A percentile compares a stretch with the other conserved stretches of the same genome.
Conservation (phyloP, 2,888 invertebrate genomes). For the Leuctra nigra region DNA sequence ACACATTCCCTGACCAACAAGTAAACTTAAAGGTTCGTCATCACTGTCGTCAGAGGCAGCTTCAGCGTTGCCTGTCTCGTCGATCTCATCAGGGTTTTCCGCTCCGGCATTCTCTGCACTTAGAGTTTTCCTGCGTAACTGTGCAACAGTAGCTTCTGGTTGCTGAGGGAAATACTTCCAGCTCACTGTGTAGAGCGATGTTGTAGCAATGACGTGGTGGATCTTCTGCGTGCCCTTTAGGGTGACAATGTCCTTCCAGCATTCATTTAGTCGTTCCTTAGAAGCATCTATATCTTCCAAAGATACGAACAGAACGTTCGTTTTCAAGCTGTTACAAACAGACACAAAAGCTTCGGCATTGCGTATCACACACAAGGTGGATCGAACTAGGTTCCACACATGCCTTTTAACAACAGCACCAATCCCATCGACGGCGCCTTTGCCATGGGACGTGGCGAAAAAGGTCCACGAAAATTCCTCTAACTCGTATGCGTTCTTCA, state of each 20-base stretch:
- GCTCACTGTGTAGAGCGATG: neutral
- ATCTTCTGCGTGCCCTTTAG: neutral
- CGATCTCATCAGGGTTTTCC: neutral
- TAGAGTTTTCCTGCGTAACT: neutral
- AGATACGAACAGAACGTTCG: neutral
- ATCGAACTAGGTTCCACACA: neutral
- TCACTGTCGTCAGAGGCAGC: neutral
- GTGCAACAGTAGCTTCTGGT: neutral
- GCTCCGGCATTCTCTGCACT: neutral
- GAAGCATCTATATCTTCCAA: neutral
- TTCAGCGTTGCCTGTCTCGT: neutral
- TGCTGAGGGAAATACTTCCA: neutral
- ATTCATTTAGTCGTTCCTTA: neutral
- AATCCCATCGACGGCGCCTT: slow-evolving; percentile 9
- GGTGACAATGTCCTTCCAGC: neutral
- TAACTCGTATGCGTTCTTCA: neutral
- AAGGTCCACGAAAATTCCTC: neutral
- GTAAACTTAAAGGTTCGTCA: neutral
- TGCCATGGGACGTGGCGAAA: slow-evolving; percentile 6
- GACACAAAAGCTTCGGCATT: neutral
- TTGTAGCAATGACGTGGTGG: neutral
- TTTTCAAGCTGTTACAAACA: neutral
- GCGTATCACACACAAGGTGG: neutral
- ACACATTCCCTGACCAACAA: neutral
- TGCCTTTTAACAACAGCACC: slow-evolving; percentile 7